Base-by-base conservation (phyloP, 2,797 vertebrate genomes). In the Stomatorhinus walkeri region DNA sequence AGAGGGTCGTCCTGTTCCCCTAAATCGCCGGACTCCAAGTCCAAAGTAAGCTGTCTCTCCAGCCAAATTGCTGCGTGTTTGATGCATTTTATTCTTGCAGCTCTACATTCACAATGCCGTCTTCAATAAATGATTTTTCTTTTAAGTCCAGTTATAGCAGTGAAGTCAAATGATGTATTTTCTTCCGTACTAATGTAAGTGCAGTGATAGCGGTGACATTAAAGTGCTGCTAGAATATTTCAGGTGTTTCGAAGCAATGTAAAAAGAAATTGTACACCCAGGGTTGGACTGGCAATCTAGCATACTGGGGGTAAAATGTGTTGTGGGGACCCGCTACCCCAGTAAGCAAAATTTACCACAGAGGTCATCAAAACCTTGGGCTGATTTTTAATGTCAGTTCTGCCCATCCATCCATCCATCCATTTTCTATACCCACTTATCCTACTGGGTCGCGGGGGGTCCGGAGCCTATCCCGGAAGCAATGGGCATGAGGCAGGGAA, bases 41-140 rank as follows among this genome's bases (percentile, higher is more conserved):
- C 79, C 32, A 91, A 92, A 89, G 93, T 93, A 91, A 90, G 90
- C 51, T 46, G 40, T 52, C 40, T 85, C 19, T 28, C 68, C 8
- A 0, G 10, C 28, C 40, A 24, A 24, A 24, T 22, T 43, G 43
- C 43, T 84, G 81, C n/a, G 4, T 51, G 40, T 46, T 4, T 46
- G 19, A 48, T 84, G 43, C 19, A 4, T 84, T 84, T 24, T 54
- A 24, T 24, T 86, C 8, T 54, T 32, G 48, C 49, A 28, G 49
- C 49, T 56, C 28, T 86, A 56, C 9, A 9, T 19, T 12, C 24
- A 9, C 8, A 49, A 16, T 85, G 5, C 22, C 10, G 9, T 85
- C 49, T 5, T 85, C 46, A 85, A 84, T 3, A 83, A 83, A 48
- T 43, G n/a, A 22, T 86, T 12, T 56, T 51, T 22, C 12, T 59